Percentiles rank a stretch among this genome's conserved stretches.
Evolutionary conservation across 2,113 vertebrate species (phyloP).

Genomic region (Gymnogyps californianus): DNA sequence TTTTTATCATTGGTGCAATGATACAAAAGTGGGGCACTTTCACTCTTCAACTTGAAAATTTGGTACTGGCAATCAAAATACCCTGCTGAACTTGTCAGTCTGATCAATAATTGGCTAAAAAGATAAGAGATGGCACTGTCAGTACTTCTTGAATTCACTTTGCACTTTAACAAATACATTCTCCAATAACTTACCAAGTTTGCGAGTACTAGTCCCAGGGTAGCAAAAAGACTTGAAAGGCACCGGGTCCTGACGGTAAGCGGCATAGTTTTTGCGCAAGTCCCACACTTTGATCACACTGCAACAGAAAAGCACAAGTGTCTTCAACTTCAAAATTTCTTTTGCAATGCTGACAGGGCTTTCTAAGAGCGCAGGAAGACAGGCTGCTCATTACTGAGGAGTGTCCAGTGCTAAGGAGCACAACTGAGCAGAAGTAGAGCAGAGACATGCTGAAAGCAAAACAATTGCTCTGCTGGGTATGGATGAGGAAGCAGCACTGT

Average conservation of each 20-base stretch:
- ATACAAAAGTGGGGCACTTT: not conserved
- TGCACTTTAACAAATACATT: not conserved
- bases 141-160: not conserved
- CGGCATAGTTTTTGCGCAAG: conserved; percentile 88
- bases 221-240: conserved; percentile 84
- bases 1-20: not conserved
- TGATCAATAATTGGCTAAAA: not conserved
- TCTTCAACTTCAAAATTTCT: not conserved
- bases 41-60: not conserved
- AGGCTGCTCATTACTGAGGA: not conserved
- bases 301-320: conserved; percentile 6
- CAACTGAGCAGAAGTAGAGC: not conserved
- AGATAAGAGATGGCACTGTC: not conserved
- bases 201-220: conserved; percentile 88
- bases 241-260: conserved; percentile 81
- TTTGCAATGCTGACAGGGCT: not conserved
- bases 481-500: not conserved
- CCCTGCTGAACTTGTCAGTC: not conserved
- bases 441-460: not conserved
- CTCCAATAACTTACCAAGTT: conserved; percentile 80
- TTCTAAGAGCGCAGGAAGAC: not conserved
- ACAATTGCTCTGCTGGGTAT: not conserved
- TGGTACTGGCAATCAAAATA: not conserved
- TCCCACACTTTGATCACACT: conserved; percentile 97
- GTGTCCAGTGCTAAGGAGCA: not conserved